phyloP scores from a whole-genome alignment of 2,113 vertebrate genomes.

The Crotalus viridis region DNA sequence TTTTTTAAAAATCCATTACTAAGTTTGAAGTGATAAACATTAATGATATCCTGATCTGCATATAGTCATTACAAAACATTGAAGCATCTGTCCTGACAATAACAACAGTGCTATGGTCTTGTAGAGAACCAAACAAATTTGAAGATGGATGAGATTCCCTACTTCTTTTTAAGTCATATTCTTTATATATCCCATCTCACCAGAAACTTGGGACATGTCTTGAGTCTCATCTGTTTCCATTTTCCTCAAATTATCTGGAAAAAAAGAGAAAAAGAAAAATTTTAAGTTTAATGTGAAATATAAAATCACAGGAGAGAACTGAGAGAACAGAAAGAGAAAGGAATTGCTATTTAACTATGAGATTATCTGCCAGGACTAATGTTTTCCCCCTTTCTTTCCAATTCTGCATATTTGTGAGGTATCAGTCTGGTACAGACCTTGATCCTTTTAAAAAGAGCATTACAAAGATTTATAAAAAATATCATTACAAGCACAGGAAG shows the following conservation, averaged over 20 bases:
- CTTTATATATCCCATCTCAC: slow-evolving; percentile 72
- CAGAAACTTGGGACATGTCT: slow-evolving; percentile 97
- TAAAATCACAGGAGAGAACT: slow-evolving; percentile 39
- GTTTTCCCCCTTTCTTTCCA: slow-evolving; percentile 72
- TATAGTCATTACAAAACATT: slow-evolving; percentile 37
- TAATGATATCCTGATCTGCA: slow-evolving; percentile 36
- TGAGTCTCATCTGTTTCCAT: slow-evolving; percentile 96
- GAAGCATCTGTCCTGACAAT: slow-evolving; percentile 47
- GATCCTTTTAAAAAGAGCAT: slow-evolving; percentile 89
- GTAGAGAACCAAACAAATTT: slow-evolving; percentile 47
- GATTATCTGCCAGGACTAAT: slow-evolving; percentile 73
- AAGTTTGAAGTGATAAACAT: slow-evolving; percentile 28
- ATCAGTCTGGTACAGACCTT: slow-evolving; percentile 80
- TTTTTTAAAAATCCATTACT: slow-evolving; percentile 37
- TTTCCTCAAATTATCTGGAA: slow-evolving; percentile 88
- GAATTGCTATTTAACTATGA: slow-evolving; percentile 65
- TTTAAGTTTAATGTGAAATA: slow-evolving; percentile 75
- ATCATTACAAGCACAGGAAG: slow-evolving; percentile 90
- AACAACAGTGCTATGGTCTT: slow-evolving; percentile 36
- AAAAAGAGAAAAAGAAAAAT: slow-evolving; percentile 66
- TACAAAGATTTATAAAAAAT: slow-evolving; percentile 95
- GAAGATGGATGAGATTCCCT: neutral
- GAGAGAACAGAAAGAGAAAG: slow-evolving; percentile 34
- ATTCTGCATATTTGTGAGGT: slow-evolving; percentile 72
- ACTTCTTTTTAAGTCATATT: slow-evolving; percentile 29